Percentiles rank a stretch among this genome's conserved stretches.
phyloP scores from a whole-genome alignment of 2,888 invertebrate genomes.

The Neria commutata region DNA sequence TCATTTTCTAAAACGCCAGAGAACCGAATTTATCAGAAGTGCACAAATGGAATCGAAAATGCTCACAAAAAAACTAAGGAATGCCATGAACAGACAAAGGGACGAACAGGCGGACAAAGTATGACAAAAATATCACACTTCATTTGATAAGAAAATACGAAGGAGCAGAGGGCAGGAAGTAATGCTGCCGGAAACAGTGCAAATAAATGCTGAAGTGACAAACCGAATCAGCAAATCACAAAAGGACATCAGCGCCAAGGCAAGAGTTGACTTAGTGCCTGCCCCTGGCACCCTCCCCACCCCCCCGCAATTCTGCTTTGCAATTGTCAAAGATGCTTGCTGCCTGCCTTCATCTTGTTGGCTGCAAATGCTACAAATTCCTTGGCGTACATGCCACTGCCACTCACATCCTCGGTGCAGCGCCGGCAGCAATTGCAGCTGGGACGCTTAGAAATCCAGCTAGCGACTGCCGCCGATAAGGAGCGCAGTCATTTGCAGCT shows the following conservation, averaged over 20 bases:
- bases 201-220: background rate
- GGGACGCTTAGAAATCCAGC: background rate
- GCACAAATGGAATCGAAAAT: constrained; percentile 8
- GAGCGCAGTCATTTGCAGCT: too few relatives aligned
- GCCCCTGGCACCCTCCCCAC: too few relatives aligned
- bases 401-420: too few relatives aligned
- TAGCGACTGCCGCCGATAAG: background rate
- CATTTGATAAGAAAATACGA: constrained; percentile 9
- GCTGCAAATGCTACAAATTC: too few relatives aligned
- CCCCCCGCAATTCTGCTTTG: too few relatives aligned
- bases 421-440: background rate
- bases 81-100: background rate
- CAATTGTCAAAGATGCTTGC: too few relatives aligned
- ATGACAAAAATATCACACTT: constrained; percentile 15
- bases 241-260: background rate
- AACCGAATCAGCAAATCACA: constrained; percentile 14
- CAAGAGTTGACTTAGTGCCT: too few relatives aligned
- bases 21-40: constrained; percentile 8
- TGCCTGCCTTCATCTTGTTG: too few relatives aligned
- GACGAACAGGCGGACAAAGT: background rate
- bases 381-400: too few relatives aligned
- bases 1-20: background rate
- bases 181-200: background rate
- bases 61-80: background rate
- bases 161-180: background rate